phyloP scores from a whole-genome alignment of 2,888 invertebrate genomes.

The Empis livida region DNA sequence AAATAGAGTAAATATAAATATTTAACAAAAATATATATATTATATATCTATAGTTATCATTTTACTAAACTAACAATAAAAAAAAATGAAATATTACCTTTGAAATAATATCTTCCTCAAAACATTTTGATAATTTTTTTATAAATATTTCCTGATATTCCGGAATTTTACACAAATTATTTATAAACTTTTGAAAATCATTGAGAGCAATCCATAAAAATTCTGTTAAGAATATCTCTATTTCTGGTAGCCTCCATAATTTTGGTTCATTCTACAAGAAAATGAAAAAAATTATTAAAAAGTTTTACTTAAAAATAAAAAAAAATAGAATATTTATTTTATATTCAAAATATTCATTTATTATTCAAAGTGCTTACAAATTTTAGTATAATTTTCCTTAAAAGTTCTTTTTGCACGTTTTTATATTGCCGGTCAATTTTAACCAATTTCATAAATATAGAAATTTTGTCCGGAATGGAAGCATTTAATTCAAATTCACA shows the following conservation, averaged over 20 bases:
- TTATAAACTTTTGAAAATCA: background rate
- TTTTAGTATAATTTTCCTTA: conserved; percentile 27
- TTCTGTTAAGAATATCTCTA: background rate
- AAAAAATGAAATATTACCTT: background rate
- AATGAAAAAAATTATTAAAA: background rate
- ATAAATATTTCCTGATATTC: background rate
- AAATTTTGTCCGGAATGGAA: conserved; percentile 6
- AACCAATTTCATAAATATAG: conserved; percentile 10
- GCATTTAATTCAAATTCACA: too few relatives aligned
- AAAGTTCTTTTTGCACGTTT: conserved; percentile 22
- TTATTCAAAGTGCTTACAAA: conserved; percentile 19
- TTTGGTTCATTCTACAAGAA: background rate
- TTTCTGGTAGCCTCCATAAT: background rate
- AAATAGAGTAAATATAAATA: too few relatives aligned
- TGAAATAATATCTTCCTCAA: background rate
- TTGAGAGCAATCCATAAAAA: background rate
- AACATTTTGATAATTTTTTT: background rate
- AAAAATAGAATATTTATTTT: too few relatives aligned
- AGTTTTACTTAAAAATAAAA: background rate
- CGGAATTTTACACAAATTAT: background rate
- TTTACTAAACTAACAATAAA: background rate
- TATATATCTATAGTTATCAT: background rate
- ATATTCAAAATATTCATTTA: background rate
- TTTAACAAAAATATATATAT: background rate
- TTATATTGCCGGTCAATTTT: conserved; percentile 13